phyloP scores from a whole-genome alignment of 2,113 vertebrate genomes.

The Calyptomena viridis region DNA sequence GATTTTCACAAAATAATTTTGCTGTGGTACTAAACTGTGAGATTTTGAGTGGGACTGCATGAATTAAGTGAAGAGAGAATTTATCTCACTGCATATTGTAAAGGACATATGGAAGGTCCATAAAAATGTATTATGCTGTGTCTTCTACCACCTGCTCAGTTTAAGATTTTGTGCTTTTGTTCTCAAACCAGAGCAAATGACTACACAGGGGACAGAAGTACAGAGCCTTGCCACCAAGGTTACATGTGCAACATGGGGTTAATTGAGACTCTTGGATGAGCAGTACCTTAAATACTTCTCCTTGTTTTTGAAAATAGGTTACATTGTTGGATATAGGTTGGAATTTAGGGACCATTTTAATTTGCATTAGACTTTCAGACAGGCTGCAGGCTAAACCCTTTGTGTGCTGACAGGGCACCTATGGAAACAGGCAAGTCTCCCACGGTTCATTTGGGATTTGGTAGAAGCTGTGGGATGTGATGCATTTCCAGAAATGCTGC shows the following conservation, averaged over 20 bases:
- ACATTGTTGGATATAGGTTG: not conserved
- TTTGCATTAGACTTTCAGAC: not conserved
- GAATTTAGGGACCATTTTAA: not conserved
- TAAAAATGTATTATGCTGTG: constrained; percentile 31
- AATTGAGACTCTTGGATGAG: not conserved
- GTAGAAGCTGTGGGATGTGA: not conserved
- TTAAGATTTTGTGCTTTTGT: not conserved
- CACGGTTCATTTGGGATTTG: fast-evolving
- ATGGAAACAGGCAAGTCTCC: not conserved
- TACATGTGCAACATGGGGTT: not conserved
- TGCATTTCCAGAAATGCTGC: not conserved
- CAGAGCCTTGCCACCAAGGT: not conserved
- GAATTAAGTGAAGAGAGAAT: not conserved
- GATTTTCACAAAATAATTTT: not conserved
- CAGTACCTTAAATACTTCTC: not conserved
- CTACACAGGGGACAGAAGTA: not conserved
- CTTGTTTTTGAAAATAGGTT: not conserved
- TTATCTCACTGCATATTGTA: not conserved
- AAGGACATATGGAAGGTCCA: not conserved
- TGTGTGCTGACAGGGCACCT: not conserved
- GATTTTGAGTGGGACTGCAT: not conserved
- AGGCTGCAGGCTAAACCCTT: not conserved
- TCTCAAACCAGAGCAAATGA: not conserved
- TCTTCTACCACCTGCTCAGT: not conserved
- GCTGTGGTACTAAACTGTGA: not conserved